Percentiles rank a stretch among this genome's conserved stretches.
Evolutionary conservation across 2,888 invertebrate species (phyloP).

Genomic region (Ornithoptera priamus): DNA sequence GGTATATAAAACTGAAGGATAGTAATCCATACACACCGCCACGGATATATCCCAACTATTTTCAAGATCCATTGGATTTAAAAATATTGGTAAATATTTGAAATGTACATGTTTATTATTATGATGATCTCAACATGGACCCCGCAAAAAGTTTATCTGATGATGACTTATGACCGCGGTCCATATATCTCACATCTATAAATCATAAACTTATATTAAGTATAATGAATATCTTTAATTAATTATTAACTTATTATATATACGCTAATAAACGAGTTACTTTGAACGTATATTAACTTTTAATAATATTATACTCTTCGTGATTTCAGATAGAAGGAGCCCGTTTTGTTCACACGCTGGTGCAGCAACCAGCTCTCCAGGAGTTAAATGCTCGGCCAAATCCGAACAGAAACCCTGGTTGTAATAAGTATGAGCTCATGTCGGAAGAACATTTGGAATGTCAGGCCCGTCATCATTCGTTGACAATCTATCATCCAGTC

Average conservation of each 20-base stretch:
- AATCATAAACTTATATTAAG: not conserved
- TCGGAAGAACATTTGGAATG: conserved; percentile 90
- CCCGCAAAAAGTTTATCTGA: not conserved
- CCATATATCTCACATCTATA: not conserved
- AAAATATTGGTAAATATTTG: conserved; percentile 80
- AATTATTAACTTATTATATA: not conserved
- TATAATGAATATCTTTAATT: not conserved
- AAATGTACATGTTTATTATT: no score
- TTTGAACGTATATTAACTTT: not conserved
- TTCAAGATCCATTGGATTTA: conserved; percentile 85
- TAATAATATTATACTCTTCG: not conserved
- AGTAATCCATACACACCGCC: conserved; percentile 86
- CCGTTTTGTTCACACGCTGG: conserved; percentile 82
- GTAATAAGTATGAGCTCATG: conserved; percentile 80
- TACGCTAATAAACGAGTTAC: not conserved
- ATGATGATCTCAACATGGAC: not conserved
- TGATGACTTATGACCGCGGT: not conserved
- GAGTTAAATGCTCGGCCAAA: conserved; percentile 83
- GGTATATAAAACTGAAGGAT: conserved; percentile 83
- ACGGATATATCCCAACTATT: conserved; percentile 93
- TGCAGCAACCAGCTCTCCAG: conserved; percentile 81
- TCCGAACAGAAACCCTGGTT: conserved; percentile 83
- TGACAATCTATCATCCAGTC: conserved; percentile 90
- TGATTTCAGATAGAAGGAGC: conserved; percentile 84
- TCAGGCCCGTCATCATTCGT: conserved; percentile 85